phyloP scores from a whole-genome alignment of 2,888 invertebrate species.

The Apodemia mormo region DNA sequence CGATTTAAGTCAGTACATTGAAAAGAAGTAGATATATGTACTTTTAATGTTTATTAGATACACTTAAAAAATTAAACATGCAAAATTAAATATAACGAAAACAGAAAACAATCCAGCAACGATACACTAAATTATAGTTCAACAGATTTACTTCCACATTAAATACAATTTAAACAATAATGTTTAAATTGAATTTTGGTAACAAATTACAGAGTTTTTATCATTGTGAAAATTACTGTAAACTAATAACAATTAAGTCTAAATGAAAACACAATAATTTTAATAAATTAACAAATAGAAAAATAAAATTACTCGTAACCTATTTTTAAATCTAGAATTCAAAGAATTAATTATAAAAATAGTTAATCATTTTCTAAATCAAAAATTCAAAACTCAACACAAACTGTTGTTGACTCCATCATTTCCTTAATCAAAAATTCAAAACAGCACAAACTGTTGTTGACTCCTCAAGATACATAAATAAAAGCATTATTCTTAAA shows the following conservation, averaged over 20 bases:
- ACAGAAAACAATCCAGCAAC: slow-evolving; percentile 22
- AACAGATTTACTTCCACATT: neutral
- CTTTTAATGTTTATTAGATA: slow-evolving; percentile 32
- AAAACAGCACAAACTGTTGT: neutral
- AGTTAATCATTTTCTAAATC: neutral
- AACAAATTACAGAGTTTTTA: neutral
- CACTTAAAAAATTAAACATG: slow-evolving; percentile 26
- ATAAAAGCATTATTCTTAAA: neutral
- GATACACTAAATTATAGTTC: neutral
- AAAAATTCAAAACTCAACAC: slow-evolving; percentile 1
- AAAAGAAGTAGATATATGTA: slow-evolving; percentile 29
- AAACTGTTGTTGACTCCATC: neutral
- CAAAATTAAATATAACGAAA: slow-evolving; percentile 23
- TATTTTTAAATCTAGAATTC: neutral
- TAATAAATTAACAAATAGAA: slow-evolving; percentile 8
- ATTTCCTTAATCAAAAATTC: too few relatives aligned
- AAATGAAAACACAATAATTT: neutral
- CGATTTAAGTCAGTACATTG: slow-evolving; percentile 11
- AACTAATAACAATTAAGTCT: neutral
- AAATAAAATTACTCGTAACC: neutral
- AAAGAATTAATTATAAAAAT: neutral
- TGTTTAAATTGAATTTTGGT: neutral
- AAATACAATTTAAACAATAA: too few relatives aligned
- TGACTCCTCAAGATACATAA: neutral
- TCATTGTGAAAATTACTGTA: neutral